These are phyloP conservation scores for Melanocharis versteri DNA, from an alignment of 2,113 vertebrate species.

Conservation along the genomic window DNA sequence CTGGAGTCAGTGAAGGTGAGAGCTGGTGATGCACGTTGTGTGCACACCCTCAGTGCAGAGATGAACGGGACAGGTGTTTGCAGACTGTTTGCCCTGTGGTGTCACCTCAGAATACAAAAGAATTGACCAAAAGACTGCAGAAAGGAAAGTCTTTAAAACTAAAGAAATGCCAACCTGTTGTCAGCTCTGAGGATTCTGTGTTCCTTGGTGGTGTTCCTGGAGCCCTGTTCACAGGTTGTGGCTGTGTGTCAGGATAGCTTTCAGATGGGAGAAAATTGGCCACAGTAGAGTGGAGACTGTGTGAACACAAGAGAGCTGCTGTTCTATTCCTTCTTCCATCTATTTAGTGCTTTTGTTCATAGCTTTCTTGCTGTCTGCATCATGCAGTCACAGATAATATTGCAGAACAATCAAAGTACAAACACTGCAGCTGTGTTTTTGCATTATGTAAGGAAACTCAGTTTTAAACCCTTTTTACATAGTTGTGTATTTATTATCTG, in stretches of 20 bases:
- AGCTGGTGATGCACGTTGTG: background rate
- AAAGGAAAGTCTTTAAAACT: background rate
- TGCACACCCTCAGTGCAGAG: background rate
- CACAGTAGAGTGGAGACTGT: background rate
- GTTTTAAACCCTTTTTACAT: background rate
- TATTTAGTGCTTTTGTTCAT: background rate
- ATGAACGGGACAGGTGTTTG: background rate
- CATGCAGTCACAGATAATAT: background rate
- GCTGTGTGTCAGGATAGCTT: background rate
- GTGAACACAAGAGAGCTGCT: background rate
- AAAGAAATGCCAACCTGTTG: background rate
- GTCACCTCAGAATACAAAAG: background rate
- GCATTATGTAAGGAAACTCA: background rate
- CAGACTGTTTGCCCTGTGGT: background rate
- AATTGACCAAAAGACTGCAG: background rate
- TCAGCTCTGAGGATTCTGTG: background rate
- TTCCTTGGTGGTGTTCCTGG: background rate
- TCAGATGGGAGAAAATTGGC: background rate
- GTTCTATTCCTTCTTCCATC: background rate
- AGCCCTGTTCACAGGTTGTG: background rate
- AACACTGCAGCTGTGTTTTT: background rate
- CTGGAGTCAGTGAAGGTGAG: slow-evolving; percentile 88
- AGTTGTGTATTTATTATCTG: background rate
- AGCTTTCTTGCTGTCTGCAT: background rate
- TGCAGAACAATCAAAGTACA: background rate